These are phyloP conservation scores for Lanius collurio DNA, from an alignment of 2,113 vertebrate species.

Conservation along the genomic window DNA sequence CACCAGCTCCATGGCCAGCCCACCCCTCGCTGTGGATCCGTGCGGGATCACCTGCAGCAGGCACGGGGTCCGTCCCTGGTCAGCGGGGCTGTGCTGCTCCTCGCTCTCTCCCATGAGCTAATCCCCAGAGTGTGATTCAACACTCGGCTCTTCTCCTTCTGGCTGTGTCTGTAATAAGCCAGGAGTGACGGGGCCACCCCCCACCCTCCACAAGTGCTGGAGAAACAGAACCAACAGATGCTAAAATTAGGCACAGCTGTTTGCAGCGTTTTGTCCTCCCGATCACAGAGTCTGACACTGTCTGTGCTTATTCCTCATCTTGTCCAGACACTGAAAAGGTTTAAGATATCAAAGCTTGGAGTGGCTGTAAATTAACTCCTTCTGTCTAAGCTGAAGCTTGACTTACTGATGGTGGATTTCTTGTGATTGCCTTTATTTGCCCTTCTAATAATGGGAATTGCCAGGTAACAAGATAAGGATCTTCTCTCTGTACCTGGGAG, in stretches of 20 bases:
- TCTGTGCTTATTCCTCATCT: slow-evolving; percentile 33
- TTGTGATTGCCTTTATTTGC: neutral
- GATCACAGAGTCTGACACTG: slow-evolving; percentile 28
- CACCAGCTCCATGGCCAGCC: neutral
- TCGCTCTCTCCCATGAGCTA: neutral
- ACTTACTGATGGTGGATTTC: neutral
- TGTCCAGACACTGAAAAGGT: slow-evolving; percentile 40
- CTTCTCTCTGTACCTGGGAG: neutral
- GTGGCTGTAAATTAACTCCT: slow-evolving; percentile 42
- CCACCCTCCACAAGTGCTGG: neutral
- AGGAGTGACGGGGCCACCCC: neutral
- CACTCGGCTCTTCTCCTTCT: neutral
- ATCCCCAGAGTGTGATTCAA: neutral
- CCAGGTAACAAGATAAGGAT: neutral
- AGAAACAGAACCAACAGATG: slow-evolving; percentile 45
- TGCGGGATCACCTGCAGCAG: neutral
- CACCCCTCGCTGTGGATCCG: accelerated
- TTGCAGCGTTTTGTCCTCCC: slow-evolving; percentile 38
- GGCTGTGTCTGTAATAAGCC: slow-evolving; percentile 22
- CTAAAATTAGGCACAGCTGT: slow-evolving; percentile 47
- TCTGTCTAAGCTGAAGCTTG: neutral
- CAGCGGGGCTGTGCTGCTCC: accelerated
- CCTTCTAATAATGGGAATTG: neutral
- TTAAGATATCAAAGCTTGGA: slow-evolving; percentile 38
- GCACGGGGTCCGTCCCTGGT: accelerated